A percentile compares a stretch with the other conserved stretches of the same genome.
phyloP scores from a whole-genome alignment of 2,113 vertebrate species.

The Grus americana region DNA sequence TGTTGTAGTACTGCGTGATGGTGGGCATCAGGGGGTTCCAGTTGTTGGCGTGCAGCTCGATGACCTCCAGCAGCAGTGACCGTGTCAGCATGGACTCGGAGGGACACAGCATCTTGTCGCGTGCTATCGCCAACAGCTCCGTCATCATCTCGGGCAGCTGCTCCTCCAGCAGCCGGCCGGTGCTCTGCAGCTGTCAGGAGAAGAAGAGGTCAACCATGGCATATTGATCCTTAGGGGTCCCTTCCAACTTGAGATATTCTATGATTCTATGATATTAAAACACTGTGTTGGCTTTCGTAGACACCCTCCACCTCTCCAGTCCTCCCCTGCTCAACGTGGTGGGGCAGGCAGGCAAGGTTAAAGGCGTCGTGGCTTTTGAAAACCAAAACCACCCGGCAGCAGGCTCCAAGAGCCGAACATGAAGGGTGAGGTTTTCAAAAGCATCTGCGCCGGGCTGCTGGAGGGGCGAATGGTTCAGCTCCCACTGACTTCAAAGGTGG shows the following conservation, averaged over 20 bases:
- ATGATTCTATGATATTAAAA: neutral
- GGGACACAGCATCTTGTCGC: conserved; percentile 98
- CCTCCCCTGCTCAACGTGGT: neutral
- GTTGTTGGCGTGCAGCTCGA: conserved; percentile 95
- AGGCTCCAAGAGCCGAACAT: neutral
- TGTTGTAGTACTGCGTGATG: conserved; percentile 98
- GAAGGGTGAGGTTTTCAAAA: conserved; percentile 9
- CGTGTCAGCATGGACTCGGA: conserved; percentile 92
- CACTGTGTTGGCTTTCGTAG: fast-evolving
- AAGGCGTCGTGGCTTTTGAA: neutral
- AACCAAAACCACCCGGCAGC: neutral
- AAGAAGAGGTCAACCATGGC: neutral
- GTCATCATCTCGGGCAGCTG: conserved; percentile 98
- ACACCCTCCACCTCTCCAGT: neutral
- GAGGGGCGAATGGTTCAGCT: neutral
- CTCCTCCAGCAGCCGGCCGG: conserved; percentile 92
- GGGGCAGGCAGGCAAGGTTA: neutral
- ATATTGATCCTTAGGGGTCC: neutral
- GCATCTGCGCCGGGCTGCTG: neutral
- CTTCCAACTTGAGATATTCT: neutral
- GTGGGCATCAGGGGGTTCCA: conserved; percentile 94
- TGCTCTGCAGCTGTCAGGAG: conserved; percentile 88
- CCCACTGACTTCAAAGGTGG: conserved; percentile 37
- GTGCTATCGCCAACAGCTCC: conserved; percentile 87
- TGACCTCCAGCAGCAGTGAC: conserved; percentile 97